Conservation (phyloP, 2,113 vertebrate species). For the Mobula hypostoma region DNA sequence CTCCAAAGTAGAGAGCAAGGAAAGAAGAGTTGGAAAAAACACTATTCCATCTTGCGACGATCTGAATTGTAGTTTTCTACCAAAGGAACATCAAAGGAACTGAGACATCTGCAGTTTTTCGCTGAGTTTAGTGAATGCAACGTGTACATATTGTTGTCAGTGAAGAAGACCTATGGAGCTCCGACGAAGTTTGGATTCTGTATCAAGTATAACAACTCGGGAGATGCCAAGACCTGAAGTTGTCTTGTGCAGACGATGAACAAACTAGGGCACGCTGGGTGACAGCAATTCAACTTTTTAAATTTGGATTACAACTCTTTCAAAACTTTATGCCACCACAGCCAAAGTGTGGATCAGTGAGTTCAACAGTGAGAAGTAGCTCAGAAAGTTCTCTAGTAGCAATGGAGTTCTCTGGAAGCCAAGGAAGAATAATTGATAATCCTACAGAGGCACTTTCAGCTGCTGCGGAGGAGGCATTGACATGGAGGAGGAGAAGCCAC, state of each 20-base stretch:
- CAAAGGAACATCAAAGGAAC: constrained; percentile 95
- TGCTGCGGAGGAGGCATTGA: too few relatives aligned
- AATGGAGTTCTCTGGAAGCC: too few relatives aligned
- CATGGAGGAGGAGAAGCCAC: constrained; percentile 72
- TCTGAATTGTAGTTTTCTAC: constrained; percentile 95
- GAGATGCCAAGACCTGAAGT: constrained; percentile 82
- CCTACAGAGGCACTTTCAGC: too few relatives aligned
- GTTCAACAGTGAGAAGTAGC: too few relatives aligned
- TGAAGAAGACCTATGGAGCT: constrained; percentile 80
- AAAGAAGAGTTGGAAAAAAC: constrained; percentile 88
- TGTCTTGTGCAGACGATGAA: constrained; percentile 91
- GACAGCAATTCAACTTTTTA: constrained; percentile 90
- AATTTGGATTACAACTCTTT: constrained; percentile 47
- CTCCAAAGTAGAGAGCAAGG: constrained; percentile 86
- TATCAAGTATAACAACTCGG: constrained; percentile 86
- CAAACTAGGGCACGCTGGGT: constrained; percentile 90
- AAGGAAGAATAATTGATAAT: too few relatives aligned
- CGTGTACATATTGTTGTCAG: constrained; percentile 75
- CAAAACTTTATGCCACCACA: too few relatives aligned
- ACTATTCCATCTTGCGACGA: constrained; percentile 86
- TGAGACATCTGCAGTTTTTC: constrained; percentile 90
- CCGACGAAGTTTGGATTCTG: constrained; percentile 86
- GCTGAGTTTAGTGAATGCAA: constrained; percentile 87
- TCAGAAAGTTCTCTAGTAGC: too few relatives aligned
- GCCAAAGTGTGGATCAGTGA: too few relatives aligned